Evolutionary conservation across 2,888 invertebrate genomes (phyloP).

Genomic region (Eupithecia pulchellata): DNA sequence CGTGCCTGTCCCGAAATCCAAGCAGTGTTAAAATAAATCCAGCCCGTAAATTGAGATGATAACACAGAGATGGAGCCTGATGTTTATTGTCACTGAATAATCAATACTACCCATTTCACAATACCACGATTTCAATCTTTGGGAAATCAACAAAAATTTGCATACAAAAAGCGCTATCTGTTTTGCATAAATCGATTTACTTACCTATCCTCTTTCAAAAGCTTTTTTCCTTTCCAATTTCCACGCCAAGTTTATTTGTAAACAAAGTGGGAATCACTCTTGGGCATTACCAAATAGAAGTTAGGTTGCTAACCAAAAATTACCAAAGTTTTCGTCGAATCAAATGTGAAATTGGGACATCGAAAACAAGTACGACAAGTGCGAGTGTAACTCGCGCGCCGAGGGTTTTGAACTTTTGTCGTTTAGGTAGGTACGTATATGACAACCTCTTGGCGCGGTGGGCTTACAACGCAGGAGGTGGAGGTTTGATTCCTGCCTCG

Average conservation of each 20-base stretch:
- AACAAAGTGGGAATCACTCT: conserved; percentile 82
- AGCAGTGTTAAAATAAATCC: conserved; percentile 46
- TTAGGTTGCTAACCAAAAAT: conserved; percentile 70
- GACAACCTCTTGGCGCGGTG: too few species aligned
- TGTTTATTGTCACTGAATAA: conserved; percentile 66
- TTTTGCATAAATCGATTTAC: conserved; percentile 85
- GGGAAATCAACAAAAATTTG: conserved; percentile 82
- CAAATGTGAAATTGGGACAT: conserved; percentile 21
- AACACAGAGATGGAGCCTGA: conserved; percentile 49
- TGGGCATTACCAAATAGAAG: conserved; percentile 82
- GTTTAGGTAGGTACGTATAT: too few species aligned
- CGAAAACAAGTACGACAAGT: too few species aligned
- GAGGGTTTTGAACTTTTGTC: too few species aligned
- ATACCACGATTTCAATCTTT: conserved; percentile 81
- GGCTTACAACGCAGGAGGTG: too few species aligned
- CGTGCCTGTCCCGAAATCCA: conserved; percentile 23
- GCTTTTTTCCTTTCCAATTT: conserved; percentile 81
- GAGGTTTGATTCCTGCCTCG: too few species aligned
- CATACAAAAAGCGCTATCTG: conserved; percentile 84
- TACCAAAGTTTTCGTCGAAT: conserved; percentile 57
- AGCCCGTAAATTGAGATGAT: conserved; percentile 52
- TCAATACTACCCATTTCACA: conserved; percentile 77
- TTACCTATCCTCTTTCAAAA: conserved; percentile 83
- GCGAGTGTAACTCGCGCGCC: too few species aligned
- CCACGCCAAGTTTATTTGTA: conserved; percentile 82